phyloP scores from a whole-genome alignment of 2,797 vertebrate genomes.

The Staurois parvus region DNA sequence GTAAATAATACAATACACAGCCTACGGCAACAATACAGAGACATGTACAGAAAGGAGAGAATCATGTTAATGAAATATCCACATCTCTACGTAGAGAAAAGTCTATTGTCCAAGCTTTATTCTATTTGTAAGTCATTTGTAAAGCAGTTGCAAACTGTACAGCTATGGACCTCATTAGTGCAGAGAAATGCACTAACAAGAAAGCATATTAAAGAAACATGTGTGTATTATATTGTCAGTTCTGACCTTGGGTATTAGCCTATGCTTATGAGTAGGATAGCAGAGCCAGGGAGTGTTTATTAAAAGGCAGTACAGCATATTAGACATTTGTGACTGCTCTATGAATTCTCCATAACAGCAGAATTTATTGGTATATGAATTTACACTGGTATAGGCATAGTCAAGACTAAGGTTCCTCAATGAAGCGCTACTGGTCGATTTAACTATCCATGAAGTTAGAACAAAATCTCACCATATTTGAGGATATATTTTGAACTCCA shows the following conservation, averaged over 20 bases:
- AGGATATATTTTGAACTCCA: no score
- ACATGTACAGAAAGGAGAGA: conserved; percentile 24
- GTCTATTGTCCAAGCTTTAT: conserved; percentile 5
- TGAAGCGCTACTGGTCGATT: no score
- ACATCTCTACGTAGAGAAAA: conserved; percentile 1
- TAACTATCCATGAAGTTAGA: no score
- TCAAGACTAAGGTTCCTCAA: no score
- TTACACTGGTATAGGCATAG: no score
- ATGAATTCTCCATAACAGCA: background rate
- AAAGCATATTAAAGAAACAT: conserved; percentile 32
- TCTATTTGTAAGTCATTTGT: conserved; percentile 28
- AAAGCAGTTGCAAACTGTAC: conserved; percentile 21
- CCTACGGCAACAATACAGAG: conserved; percentile 41
- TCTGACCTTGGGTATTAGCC: conserved; percentile 42
- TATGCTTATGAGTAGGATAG: conserved; percentile 1
- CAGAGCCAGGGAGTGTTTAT: conserved; percentile 6
- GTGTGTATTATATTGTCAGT: conserved; percentile 28
- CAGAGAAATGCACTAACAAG: conserved; percentile 45
- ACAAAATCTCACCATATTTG: no score
- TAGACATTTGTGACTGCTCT: background rate
- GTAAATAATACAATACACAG: conserved; percentile 59
- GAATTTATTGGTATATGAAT: no score
- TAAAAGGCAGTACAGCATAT: background rate
- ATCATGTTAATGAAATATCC: conserved; percentile 33
- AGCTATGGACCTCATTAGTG: conserved; percentile 38